Evolutionary conservation across 2,888 invertebrate species (phyloP).

Genomic region (Drepana falcataria): DNA sequence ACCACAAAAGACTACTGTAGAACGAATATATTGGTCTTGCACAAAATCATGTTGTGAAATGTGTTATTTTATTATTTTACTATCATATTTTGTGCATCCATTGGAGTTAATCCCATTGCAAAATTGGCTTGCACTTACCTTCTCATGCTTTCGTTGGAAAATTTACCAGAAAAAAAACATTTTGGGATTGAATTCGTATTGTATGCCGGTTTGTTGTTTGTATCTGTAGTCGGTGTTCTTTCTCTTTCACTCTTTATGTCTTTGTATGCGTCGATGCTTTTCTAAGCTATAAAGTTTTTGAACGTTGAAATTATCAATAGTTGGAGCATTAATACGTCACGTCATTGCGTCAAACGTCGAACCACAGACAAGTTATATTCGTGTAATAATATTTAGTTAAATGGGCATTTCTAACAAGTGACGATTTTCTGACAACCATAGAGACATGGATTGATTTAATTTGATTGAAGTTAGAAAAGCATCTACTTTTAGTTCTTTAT

Average conservation of each 20-base stretch:
- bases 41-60: slow-evolving; percentile 44
- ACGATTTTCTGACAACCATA: too few species aligned
- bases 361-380: too few species aligned
- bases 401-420: too few species aligned
- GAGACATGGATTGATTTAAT: too few species aligned
- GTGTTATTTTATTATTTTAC: slow-evolving; percentile 34
- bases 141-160: slow-evolving; percentile 56
- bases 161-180: slow-evolving; percentile 22
- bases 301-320: slow-evolving; percentile 16
- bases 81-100: slow-evolving; percentile 42
- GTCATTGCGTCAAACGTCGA: slow-evolving; percentile 16
- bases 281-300: slow-evolving; percentile 25
- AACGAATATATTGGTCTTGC: slow-evolving; percentile 59
- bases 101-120: slow-evolving; percentile 38
- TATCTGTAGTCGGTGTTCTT: slow-evolving; percentile 75
- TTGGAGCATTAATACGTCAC: not conserved
- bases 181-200: slow-evolving; percentile 36
- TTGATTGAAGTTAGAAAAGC: slow-evolving; percentile 19
- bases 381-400: too few species aligned
- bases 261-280: slow-evolving; percentile 39
- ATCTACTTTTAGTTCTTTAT: slow-evolving; percentile 17
- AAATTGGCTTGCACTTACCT: slow-evolving; percentile 70
- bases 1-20: slow-evolving; percentile 29
- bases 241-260: slow-evolving; percentile 69
- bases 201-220: slow-evolving; percentile 51